phyloP scores from a whole-genome alignment of 2,888 invertebrate species.

The Leptopilina myrica region DNA sequence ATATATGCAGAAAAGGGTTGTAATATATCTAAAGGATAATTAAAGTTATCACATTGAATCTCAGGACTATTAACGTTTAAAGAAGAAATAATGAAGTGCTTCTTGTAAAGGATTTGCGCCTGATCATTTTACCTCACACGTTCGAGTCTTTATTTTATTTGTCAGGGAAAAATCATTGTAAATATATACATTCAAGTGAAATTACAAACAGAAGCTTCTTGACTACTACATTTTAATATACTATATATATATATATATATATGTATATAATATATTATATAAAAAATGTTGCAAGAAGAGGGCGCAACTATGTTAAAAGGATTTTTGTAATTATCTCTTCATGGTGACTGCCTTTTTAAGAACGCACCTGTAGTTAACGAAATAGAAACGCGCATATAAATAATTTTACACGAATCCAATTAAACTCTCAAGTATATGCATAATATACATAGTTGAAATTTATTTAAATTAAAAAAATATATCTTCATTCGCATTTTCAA shows the following conservation, averaged over 20 bases:
- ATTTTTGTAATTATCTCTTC: slow-evolving; percentile 62
- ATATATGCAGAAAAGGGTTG: not conserved
- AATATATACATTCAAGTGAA: slow-evolving; percentile 52
- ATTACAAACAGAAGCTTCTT: slow-evolving; percentile 55
- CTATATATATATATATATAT: not conserved
- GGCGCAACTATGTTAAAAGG: slow-evolving; percentile 45
- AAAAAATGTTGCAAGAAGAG: slow-evolving; percentile 2
- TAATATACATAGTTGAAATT: not conserved
- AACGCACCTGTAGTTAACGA: slow-evolving; percentile 60
- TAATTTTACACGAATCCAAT: slow-evolving; percentile 51
- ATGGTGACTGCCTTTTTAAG: slow-evolving; percentile 62
- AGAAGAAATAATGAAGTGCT: slow-evolving; percentile 4
- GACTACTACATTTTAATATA: not conserved
- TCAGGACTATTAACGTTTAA: not conserved
- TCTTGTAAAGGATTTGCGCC: not conserved
- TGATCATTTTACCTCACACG: slow-evolving; percentile 15
- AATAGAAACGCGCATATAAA: slow-evolving; percentile 54
- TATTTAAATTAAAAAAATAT: not conserved
- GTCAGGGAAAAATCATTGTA: slow-evolving; percentile 17
- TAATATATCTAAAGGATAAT: not conserved
- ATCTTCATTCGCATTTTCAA: too few relatives aligned
- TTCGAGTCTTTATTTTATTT: slow-evolving; percentile 23
- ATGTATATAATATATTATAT: not conserved
- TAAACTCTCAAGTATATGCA: slow-evolving; percentile 22
- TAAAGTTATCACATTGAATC: slow-evolving; percentile 19